Base-by-base conservation (phyloP, 2,888 invertebrate genomes). In the Chesias legatella region DNA sequence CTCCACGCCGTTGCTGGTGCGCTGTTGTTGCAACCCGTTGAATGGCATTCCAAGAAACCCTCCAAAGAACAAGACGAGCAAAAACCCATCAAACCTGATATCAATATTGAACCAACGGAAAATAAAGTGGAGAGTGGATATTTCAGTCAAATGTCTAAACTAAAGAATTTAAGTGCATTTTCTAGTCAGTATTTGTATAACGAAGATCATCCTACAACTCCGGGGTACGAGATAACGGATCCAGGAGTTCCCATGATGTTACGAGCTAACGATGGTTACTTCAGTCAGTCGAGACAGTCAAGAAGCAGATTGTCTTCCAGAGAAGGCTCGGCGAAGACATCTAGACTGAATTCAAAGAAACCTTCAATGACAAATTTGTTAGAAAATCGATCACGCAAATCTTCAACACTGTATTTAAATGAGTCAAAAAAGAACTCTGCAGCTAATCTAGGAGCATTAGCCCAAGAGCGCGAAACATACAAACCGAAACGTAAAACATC, bases 1-100 rank as follows among this genome's bases (percentile, higher is more conserved):
- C 76, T 93, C 36, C 92, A 94, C 63, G 90, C 93, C 0, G 74
- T 94, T 33, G 91, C 91, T 13, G 92, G 91, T 53, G 90, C 93
- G 1, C 78, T 93, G 41, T 73, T 94, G 34, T 77, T 94, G 27
- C 94, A 94, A 62, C 94, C 94, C 1, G 93, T 94, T 0, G 91
- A 91, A 68, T 93, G 92, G 93, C 94, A 94, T 65, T 80, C 90
- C 2, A 90, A 90, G 63, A 84, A 78, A 56, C 66, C 70, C 45
- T 51, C 51, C n/a, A 68, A 74, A 42, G 57, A 59, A 33, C 50
- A 58, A 38, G 73, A 76, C 20, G 73, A 73, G 51, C 67, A 79
- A 39, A 79, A 73, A 36, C 49, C 78, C 10, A 40, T 79, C 1
- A 63, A 66, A 38, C 20, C 44, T 21, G 59, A 66, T 3, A 46